Base-by-base conservation (phyloP, 2,113 vertebrate species). In the Stomatorhinus ivindoensis region DNA sequence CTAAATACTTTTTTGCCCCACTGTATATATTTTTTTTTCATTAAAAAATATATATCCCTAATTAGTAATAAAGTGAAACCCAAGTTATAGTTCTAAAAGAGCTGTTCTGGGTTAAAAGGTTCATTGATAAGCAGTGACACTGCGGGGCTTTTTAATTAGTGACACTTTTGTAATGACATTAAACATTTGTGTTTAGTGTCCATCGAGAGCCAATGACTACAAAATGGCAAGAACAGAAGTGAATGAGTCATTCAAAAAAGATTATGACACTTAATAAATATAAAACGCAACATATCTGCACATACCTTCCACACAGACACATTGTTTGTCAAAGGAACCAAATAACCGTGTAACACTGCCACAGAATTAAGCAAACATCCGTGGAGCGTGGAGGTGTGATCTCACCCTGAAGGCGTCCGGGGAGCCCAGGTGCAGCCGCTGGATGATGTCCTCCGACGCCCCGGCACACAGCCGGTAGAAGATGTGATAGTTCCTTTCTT, bases 401-500 rank as follows among this genome's bases (percentile, higher is more conserved):
- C 97, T 91, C 95, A 99, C 98, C 96, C 98, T 97, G 92, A 98
- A 99, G 47, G 92, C 95, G 94, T 99, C 97, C 19, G 98, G 98
- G 44, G 98, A 97, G 90, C 95, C 94, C 92, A 99, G 96, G 92
- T 97, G 96, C 0, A 99, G 96, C 91, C 97, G 98, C 94, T 97
- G 95, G 76, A 97, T 94, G 95, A 98, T 97, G 90, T 98, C 97
- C 92, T 99, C 98, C 5, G 97, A 91, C 53, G 98, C 98, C 88
- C 98, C 98, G 39, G 98, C 98, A 91, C 98, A 99, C 88, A 99
- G 96, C 8, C 98, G 95, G 93, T 99, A 99, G 95, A 99, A 99
- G 91, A 99, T 98, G 94, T 99, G 98, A 9, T 99, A 99, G 96
- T 99, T 99, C 90, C 98, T 97, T 96, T 99, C 98, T 91, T 99